Evolutionary conservation across 2,797 vertebrate species (phyloP).

Genomic region (Acrossocheilus wenchowensis): DNA sequence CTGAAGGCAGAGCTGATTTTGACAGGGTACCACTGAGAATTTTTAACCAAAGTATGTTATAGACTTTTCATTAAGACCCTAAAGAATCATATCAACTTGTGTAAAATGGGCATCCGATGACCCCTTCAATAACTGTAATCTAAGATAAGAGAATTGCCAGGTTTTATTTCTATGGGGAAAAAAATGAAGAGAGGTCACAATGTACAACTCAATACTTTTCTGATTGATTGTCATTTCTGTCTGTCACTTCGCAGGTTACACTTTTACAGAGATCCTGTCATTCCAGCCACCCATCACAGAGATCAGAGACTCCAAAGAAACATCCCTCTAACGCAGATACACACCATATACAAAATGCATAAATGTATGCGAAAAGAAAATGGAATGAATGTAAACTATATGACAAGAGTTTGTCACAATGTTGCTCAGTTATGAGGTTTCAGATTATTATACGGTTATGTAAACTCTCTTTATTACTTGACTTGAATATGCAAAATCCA

Average conservation of each 20-base stretch:
- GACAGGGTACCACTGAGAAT: too few species aligned
- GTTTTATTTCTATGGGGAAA: neutral
- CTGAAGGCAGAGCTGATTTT: too few species aligned
- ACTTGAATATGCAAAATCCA: neutral
- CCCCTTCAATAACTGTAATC: neutral
- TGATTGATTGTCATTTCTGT: constrained; percentile 8
- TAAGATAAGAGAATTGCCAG: neutral
- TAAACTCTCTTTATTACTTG: neutral
- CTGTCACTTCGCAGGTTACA: constrained; percentile 82
- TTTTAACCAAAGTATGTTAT: too few species aligned
- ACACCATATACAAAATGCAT: neutral
- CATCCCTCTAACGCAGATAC: constrained; percentile 66
- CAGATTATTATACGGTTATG: neutral
- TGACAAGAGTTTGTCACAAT: neutral
- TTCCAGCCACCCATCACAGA: constrained; percentile 83
- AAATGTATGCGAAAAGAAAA: neutral
- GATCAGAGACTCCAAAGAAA: constrained; percentile 73
- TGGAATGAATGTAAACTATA: neutral
- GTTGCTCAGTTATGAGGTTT: neutral
- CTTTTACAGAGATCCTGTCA: constrained; percentile 91
- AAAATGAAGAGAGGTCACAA: neutral
- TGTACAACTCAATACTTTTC: neutral
- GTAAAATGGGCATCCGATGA: too few species aligned
- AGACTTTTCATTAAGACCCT: too few species aligned
- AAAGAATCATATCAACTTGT: too few species aligned